These are phyloP conservation scores for Platyrinchus mystaceus DNA, from an alignment of 2,797 vertebrate genomes.

Conservation along the genomic window DNA sequence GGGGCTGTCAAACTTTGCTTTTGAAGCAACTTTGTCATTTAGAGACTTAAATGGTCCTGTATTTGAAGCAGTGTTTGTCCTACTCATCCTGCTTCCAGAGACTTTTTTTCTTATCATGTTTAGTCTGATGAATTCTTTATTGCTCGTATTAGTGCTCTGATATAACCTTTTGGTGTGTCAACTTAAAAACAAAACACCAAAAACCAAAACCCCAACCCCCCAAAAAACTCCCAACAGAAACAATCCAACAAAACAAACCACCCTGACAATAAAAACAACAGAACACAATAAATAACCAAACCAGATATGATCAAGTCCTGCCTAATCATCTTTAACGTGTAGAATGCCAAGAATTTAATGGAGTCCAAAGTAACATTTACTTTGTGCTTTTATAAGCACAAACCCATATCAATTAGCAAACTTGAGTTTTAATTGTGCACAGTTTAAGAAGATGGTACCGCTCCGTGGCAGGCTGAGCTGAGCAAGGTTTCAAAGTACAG, in stretches of 20 bases:
- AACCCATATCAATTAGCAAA: conserved; percentile 41
- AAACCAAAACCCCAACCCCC: too few relatives aligned
- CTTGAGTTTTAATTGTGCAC: background rate
- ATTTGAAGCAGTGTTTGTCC: background rate
- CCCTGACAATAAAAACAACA: background rate
- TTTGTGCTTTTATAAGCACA: background rate
- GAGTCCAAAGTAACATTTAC: conserved; percentile 29
- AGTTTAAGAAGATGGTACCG: conserved; percentile 32
- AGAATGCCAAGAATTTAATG: background rate
- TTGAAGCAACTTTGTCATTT: background rate
- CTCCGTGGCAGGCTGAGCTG: conserved; percentile 41
- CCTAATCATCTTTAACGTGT: background rate
- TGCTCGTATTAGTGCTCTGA: background rate
- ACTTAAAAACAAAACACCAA: background rate
- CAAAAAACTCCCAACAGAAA: background rate
- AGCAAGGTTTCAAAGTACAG: conserved; percentile 56
- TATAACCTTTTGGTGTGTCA: background rate
- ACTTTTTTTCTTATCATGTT: background rate
- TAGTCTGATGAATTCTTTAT: background rate
- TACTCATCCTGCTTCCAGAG: background rate
- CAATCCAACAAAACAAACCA: background rate
- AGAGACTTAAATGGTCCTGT: background rate
- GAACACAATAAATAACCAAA: background rate
- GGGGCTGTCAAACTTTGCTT: background rate
- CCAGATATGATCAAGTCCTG: background rate